A percentile compares a stretch with the other conserved stretches of the same genome.
These are phyloP conservation scores for Acanthurus leucopareius DNA, from an alignment of 2,797 vertebrate species.

Conservation along the genomic window DNA sequence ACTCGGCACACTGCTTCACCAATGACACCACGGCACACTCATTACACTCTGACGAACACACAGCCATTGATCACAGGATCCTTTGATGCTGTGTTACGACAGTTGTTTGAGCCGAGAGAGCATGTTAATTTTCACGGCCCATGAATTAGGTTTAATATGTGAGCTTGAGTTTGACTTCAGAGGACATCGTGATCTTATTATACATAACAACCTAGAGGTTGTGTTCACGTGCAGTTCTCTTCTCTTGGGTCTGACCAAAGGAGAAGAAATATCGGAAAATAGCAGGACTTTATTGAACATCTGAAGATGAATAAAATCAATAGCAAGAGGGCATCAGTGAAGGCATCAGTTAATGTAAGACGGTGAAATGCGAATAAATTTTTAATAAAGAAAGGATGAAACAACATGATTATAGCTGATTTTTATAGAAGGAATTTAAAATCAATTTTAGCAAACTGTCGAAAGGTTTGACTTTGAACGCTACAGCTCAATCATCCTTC, in stretches of 20 bases:
- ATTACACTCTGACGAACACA: slow-evolving; percentile 27
- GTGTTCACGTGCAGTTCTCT: background rate
- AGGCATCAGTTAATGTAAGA: background rate
- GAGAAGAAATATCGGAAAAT: background rate
- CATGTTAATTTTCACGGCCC: slow-evolving; percentile 16
- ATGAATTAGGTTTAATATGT: slow-evolving; percentile 17
- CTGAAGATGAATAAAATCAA: background rate
- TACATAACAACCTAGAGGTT: background rate
- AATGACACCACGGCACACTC: background rate
- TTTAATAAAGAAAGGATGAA: background rate
- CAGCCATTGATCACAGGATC: slow-evolving; percentile 30
- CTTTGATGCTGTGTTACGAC: slow-evolving; percentile 30
- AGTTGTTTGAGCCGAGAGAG: slow-evolving; percentile 17
- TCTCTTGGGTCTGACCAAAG: background rate
- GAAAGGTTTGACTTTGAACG: background rate
- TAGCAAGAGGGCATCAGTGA: background rate
- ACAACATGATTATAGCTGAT: background rate
- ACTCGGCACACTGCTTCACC: background rate
- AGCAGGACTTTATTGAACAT: background rate
- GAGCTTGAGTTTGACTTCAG: slow-evolving; percentile 14
- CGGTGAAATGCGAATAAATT: background rate
- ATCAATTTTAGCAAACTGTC: background rate
- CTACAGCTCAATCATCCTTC: background rate
- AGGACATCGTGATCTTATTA: slow-evolving; percentile 10
- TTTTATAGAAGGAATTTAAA: background rate